Evolutionary conservation across 2,888 invertebrate genomes (phyloP).

Genomic region (Eulithis testata): DNA sequence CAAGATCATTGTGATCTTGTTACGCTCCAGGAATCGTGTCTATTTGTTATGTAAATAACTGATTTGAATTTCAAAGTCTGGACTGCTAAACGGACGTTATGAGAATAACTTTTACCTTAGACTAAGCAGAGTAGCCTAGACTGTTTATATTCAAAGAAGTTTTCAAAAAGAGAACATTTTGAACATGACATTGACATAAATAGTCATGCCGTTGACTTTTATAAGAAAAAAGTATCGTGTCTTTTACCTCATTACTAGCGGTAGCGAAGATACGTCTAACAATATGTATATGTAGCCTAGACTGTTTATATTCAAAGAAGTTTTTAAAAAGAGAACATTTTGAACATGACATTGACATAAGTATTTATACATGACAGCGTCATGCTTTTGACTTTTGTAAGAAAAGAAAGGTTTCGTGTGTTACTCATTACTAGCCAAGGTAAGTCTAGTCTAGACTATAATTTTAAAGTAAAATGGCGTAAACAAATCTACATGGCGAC

Average conservation of each 20-base stretch:
- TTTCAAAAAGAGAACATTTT: background rate
- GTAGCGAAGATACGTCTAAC: background rate
- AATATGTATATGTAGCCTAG: conserved; percentile 1
- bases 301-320: background rate
- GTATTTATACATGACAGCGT: too few species aligned
- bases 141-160: background rate
- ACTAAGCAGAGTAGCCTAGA: background rate
- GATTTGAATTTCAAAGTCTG: conserved; percentile 42
- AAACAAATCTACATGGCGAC: conserved; percentile 9
- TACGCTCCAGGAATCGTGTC: conserved; percentile 8
- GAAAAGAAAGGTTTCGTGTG: too few species aligned
- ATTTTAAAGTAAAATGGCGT: conserved; percentile 5
- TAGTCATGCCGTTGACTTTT: too few species aligned
- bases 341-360: too few species aligned
- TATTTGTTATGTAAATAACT: conserved; percentile 38
- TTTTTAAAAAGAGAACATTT: background rate
- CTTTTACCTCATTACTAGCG: too few species aligned
- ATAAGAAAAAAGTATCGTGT: too few species aligned
- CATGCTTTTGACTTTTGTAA: too few species aligned
- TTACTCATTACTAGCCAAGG: background rate
- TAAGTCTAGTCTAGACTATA: conserved; percentile 6
- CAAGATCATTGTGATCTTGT: conserved; percentile 20
- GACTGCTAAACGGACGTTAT: conserved; percentile 20
- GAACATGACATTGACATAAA: too few species aligned
- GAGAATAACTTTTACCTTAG: conserved; percentile 4